phyloP scores from a whole-genome alignment of 2,113 vertebrate genomes.

The Heterotis niloticus region DNA sequence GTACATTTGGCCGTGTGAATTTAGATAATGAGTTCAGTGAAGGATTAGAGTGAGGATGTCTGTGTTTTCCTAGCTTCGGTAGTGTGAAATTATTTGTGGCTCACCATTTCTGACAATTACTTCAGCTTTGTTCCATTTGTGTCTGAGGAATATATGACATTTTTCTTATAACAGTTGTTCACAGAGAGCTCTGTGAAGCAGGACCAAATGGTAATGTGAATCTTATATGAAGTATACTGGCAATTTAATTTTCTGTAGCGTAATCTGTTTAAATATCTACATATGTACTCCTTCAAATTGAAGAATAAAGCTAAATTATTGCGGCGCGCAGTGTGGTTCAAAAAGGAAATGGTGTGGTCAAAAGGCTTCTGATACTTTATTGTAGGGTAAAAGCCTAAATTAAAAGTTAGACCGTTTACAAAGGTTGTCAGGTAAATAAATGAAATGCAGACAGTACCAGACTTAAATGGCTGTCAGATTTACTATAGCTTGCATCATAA shows the following conservation, averaged over 20 bases:
- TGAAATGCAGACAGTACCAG: too few relatives aligned
- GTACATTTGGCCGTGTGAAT: not conserved
- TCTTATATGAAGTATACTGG: too few relatives aligned
- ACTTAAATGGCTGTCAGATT: too few relatives aligned
- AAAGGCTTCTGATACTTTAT: not conserved
- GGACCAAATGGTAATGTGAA: not conserved
- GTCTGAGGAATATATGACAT: not conserved
- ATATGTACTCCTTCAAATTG: too few relatives aligned
- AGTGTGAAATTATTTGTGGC: not conserved
- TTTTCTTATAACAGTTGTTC: not conserved
- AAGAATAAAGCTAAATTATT: too few relatives aligned
- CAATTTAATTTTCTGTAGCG: too few relatives aligned
- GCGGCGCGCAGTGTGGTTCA: too few relatives aligned
- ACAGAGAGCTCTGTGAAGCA: not conserved
- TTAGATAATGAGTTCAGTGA: not conserved
- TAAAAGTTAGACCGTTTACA: not conserved
- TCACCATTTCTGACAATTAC: not conserved
- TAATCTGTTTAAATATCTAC: too few relatives aligned
- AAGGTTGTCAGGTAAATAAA: too few relatives aligned
- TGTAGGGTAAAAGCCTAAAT: not conserved
- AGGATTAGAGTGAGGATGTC: too few relatives aligned
- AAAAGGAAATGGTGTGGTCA: too few relatives aligned
- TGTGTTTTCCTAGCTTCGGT: not conserved
- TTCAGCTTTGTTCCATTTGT: not conserved
- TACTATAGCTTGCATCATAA: not conserved